phyloP scores from a whole-genome alignment of 2,888 invertebrate genomes.

The Ypsolopha sequella region DNA sequence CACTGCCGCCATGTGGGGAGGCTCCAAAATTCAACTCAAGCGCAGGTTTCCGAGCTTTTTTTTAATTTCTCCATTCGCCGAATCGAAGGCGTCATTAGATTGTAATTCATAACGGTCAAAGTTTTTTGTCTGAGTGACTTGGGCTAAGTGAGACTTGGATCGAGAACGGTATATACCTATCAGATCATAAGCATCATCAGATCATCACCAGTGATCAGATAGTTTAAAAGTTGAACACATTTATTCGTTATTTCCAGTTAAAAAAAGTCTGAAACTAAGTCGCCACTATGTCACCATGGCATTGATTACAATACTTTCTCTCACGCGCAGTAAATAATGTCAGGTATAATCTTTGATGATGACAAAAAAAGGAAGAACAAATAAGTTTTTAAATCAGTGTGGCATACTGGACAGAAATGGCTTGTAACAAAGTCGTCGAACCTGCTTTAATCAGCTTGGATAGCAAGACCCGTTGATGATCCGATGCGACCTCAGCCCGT shows the following conservation, averaged over 20 bases:
- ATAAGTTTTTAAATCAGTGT: no score
- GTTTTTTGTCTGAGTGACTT: conserved; percentile 34
- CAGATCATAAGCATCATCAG: neutral
- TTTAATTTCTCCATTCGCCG: conserved; percentile 31
- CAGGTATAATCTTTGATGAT: no score
- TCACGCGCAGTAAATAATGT: no score
- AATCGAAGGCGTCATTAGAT: conserved; percentile 57
- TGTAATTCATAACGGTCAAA: conserved; percentile 57
- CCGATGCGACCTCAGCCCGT: neutral
- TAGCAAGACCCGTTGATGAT: neutral
- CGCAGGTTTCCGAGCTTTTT: conserved; percentile 43
- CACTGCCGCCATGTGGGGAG: conserved; percentile 61
- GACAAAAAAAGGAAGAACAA: no score
- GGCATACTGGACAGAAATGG: no score
- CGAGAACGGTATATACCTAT: no score
- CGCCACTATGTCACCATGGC: no score
- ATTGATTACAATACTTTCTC: no score
- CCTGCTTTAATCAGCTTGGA: no score
- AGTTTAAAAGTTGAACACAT: neutral
- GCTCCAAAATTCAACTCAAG: conserved; percentile 44
- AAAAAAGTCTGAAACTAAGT: no score
- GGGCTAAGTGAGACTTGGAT: conserved; percentile 9
- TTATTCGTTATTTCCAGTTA: no score
- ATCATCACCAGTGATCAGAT: neutral
- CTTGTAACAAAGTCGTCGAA: no score